Conservation (phyloP, 2,797 vertebrate genomes). For the Alosa sapidissima region DNA sequence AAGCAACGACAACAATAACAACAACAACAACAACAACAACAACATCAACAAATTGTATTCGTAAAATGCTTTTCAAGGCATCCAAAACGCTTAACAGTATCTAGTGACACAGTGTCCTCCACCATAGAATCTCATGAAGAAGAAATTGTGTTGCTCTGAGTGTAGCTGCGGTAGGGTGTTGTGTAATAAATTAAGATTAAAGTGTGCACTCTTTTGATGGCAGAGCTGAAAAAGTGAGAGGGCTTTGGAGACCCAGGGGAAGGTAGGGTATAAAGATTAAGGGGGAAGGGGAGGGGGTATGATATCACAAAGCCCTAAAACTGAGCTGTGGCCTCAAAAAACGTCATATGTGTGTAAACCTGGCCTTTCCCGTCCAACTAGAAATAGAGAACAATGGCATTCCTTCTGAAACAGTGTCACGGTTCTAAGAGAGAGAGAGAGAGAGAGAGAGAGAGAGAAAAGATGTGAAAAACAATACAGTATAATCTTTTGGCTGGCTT, state of each 20-base stretch:
- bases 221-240: neutral
- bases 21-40: no score
- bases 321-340: neutral
- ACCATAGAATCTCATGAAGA: neutral
- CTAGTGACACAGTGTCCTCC: neutral
- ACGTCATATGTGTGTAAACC: neutral
- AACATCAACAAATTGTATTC: no score
- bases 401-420: neutral
- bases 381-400: neutral
- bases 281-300: neutral
- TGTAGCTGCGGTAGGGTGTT: neutral
- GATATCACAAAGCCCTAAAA: neutral
- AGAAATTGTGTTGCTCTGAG: neutral
- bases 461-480: constrained; percentile 4
- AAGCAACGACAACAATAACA: neutral
- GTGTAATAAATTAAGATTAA: neutral
- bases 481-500: neutral
- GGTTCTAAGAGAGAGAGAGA: neutral
- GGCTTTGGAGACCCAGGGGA: neutral
- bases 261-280: neutral
- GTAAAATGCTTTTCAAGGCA: no score
- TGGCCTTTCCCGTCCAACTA: neutral
- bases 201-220: neutral
- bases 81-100: no score
- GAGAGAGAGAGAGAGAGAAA: neutral